Evolutionary conservation across 2,797 vertebrate genomes (phyloP), one percentile per base, ranked within the genome.

Genomic region (Anisognathus igniventris): DNA sequence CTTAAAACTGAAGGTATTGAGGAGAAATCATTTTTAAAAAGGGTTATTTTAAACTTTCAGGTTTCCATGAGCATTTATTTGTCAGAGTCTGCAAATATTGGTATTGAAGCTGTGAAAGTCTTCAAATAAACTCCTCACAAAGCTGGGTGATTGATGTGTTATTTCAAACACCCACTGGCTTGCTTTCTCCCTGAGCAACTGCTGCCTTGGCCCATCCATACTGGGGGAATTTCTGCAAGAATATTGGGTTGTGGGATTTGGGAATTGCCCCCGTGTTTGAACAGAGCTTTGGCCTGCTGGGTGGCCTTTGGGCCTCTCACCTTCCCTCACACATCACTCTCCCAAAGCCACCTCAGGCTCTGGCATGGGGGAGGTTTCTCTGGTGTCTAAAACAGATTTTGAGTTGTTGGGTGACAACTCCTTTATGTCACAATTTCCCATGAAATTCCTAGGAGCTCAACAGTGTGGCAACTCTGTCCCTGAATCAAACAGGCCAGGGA

Each of bases 81-180:
- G 57, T 50, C 66, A 50, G 35, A 77, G 45, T n/a, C 89, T 86
- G 84, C 84, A 95, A 96, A 92, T 81, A 87, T 61, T 74, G 66
- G 37, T 20, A 39, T 25, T 44, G 83, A 92, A 85, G 28, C 76
- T 10, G 0, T 24, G 53, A 24, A 83, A 77, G 17, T 3, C 84
- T 81, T 65, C 65, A 89, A 86, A 93, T 68, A 78, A 91, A 48
- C 53, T 30, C 53, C 62, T 86, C n/a, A 16, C n/a, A 75, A 57
- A 61, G 33, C 53, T 25, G 30, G 9, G 33, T 77, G 84, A 62
- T 50, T 18, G 74, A 17, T 0, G 0, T 62, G 73, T 42, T 72
- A 33, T 57, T 84, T 68, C 62, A 15, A 50, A 57, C 54, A 45
- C 54, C 78, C 66, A 30, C 57, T 7, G 40, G 25, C 30, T 56